phyloP scores from a whole-genome alignment of 37 sponge, comb jelly and placozoan species.

The Diacarnus erythraeanus region DNA sequence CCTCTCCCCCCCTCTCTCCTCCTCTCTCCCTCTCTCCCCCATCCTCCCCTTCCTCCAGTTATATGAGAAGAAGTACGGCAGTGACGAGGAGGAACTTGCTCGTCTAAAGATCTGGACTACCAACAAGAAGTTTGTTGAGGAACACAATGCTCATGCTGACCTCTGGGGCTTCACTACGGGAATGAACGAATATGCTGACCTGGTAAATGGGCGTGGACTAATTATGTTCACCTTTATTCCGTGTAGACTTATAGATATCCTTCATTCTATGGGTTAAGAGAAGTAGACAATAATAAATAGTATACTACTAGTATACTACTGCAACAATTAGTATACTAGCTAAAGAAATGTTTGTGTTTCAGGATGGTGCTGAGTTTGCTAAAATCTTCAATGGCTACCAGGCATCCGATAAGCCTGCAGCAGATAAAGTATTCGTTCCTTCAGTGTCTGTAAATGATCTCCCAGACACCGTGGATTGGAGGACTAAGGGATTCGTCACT shows the following conservation, averaged over 20 bases:
- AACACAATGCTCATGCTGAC: slow-evolving; percentile 53
- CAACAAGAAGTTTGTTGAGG: slow-evolving; percentile 62
- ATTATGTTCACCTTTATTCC: too few species aligned
- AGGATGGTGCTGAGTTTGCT: slow-evolving; percentile 63
- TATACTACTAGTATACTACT: background rate
- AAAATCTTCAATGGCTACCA: slow-evolving; percentile 53
- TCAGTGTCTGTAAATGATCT: slow-evolving; percentile 9
- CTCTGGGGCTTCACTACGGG: slow-evolving; percentile 48
- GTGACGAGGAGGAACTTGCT: slow-evolving; percentile 35
- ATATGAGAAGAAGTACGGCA: slow-evolving; percentile 26
- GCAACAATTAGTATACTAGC: too few species aligned
- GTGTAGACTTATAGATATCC: too few species aligned
- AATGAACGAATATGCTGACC: slow-evolving; percentile 64
- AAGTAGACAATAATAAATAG: too few species aligned
- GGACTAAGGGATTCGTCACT: slow-evolving; percentile 69
- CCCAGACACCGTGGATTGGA: slow-evolving; percentile 76
- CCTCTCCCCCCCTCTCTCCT: background rate
- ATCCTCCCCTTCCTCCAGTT: background rate
- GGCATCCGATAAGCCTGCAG: background rate
- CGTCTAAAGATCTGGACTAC: slow-evolving; percentile 46
- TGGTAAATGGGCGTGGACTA: slow-evolving; percentile 38
- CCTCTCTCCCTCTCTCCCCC: background rate
- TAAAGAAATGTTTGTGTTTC: background rate
- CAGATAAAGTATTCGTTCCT: background rate
- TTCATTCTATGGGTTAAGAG: too few species aligned